These are phyloP conservation scores for Diabrotica balteata DNA, from an alignment of 2,888 invertebrate genomes.

Conservation along the genomic window DNA sequence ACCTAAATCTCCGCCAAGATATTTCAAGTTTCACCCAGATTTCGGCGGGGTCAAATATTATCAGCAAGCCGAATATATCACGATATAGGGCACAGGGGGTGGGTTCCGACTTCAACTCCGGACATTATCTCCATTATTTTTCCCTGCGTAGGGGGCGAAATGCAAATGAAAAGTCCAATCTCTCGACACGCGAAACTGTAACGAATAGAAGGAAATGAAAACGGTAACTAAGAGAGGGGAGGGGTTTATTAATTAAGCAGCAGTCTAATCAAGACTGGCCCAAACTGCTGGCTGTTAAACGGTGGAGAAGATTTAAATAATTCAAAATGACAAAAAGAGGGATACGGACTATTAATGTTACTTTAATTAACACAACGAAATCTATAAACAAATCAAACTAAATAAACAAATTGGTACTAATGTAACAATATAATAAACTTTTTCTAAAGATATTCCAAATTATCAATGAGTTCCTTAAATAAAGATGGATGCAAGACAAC, in stretches of 20 bases:
- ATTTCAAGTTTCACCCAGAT: conserved; percentile 6
- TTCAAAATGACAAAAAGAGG: background rate
- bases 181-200: conserved; percentile 55
- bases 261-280: conserved; percentile 64
- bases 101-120: conserved; percentile 10
- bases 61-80: conserved; percentile 16
- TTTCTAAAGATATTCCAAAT: no score
- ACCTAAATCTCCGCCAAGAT: no score
- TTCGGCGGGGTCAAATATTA: conserved; percentile 19
- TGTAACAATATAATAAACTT: no score
- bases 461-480: no score
- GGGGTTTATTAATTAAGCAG: conserved; percentile 67
- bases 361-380: no score
- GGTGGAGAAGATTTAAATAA: conserved; percentile 31
- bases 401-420: no score
- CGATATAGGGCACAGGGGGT: conserved; percentile 7
- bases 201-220: conserved; percentile 54
- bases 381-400: no score
- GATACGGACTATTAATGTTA: no score
- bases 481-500: no score
- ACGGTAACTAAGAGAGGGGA: conserved; percentile 39
- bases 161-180: conserved; percentile 56
- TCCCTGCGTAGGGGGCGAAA: conserved; percentile 40
- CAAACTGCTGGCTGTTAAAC: conserved; percentile 34
- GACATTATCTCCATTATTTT: conserved; percentile 40